Percentiles rank a stretch among this genome's conserved stretches.
phyloP scores from a whole-genome alignment of 2,797 vertebrate genomes.

The Rhodeus uyekii region DNA sequence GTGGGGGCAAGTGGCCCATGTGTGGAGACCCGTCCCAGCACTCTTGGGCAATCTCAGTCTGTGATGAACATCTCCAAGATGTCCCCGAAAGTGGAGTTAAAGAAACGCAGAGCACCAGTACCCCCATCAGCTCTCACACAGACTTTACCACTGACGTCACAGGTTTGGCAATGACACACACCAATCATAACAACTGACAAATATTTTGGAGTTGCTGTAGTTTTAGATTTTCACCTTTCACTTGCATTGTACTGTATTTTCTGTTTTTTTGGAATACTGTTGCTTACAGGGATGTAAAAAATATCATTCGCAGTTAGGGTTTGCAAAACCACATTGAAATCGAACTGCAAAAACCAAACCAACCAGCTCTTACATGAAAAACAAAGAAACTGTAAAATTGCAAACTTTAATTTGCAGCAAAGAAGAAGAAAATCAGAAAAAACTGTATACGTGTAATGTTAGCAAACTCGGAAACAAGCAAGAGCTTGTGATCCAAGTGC shows the following conservation, averaged over 20 bases:
- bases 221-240: background rate
- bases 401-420: background rate
- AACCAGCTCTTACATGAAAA: background rate
- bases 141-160: constrained; percentile 53
- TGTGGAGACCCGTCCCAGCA: constrained; percentile 73
- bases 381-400: background rate
- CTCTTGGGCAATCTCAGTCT: constrained; percentile 85
- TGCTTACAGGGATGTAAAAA: background rate
- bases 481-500: too few species aligned
- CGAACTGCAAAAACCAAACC: background rate
- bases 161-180: constrained; percentile 72
- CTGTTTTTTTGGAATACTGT: background rate
- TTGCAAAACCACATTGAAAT: background rate
- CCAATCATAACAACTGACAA: background rate
- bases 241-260: background rate
- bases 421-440: background rate
- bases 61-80: constrained; percentile 83
- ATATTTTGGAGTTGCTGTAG: background rate
- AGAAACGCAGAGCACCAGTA: constrained; percentile 89
- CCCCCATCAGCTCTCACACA: constrained; percentile 71
- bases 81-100: constrained; percentile 80
- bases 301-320: background rate
- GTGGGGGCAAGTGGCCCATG: constrained; percentile 74
- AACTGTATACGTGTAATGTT: background rate
- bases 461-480: background rate